These are phyloP conservation scores for Drosophila birchii DNA, from an alignment of 2,888 invertebrate genomes.

Conservation along the genomic window DNA sequence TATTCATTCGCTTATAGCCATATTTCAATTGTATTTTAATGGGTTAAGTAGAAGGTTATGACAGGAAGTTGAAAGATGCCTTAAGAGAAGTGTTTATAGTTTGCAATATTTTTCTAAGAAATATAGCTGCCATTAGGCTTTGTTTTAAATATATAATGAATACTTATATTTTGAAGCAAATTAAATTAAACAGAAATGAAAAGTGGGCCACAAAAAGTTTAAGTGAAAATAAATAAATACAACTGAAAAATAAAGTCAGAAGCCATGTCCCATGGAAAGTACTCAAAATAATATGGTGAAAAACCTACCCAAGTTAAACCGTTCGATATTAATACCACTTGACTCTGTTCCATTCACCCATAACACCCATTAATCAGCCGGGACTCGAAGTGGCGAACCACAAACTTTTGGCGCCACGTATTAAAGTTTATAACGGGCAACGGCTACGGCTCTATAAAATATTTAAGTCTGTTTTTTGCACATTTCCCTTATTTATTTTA, in stretches of 20 bases:
- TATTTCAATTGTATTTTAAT: background rate
- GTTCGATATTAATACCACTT: constrained; percentile 12
- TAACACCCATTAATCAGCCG: constrained; percentile 26
- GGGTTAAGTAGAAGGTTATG: background rate
- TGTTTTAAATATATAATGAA: too few species aligned
- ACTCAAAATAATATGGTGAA: background rate
- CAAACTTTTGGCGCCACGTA: constrained; percentile 23
- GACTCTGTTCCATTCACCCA: constrained; percentile 19
- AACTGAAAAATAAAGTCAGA: too few species aligned
- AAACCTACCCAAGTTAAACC: background rate
- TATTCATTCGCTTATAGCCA: background rate
- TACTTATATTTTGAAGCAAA: too few species aligned
- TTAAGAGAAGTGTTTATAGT: too few species aligned
- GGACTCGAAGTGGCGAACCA: constrained; percentile 24
- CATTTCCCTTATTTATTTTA: constrained; percentile 36
- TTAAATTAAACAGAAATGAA: too few species aligned
- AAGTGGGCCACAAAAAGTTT: too few species aligned
- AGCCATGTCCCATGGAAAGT: background rate
- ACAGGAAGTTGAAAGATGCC: background rate
- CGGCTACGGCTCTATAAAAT: constrained; percentile 45
- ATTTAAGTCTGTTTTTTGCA: constrained; percentile 46
- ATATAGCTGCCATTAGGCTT: too few species aligned
- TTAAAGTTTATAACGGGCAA: constrained; percentile 33
- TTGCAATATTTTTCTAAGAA: too few species aligned
- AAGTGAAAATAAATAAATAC: background rate